A percentile compares a stretch with the other conserved stretches of the same genome.
These are phyloP conservation scores for Cyprinodon tularosa DNA, from an alignment of 2,113 vertebrate species.

Conservation along the genomic window DNA sequence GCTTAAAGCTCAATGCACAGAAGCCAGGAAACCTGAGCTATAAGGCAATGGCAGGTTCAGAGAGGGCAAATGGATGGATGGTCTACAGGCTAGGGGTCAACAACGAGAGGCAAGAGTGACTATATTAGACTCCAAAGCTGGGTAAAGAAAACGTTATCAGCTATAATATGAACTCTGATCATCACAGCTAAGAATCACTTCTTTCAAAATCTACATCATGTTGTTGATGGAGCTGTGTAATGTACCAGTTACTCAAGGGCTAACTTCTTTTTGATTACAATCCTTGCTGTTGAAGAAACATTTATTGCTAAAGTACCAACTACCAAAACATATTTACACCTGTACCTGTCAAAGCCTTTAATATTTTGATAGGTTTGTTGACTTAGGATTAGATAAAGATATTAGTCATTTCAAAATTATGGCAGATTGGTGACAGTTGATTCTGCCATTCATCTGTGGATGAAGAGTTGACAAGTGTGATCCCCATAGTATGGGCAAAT, in stretches of 20 bases:
- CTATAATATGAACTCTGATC: too few species aligned
- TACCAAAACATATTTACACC: too few species aligned
- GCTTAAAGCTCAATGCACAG: background rate
- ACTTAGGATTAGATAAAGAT: background rate
- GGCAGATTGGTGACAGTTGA: background rate
- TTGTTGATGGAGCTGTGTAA: too few species aligned
- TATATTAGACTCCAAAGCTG: background rate
- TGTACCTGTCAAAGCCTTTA: background rate
- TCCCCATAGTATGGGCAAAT: background rate
- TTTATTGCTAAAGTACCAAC: background rate
- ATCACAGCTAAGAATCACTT: background rate
- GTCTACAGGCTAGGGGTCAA: background rate
- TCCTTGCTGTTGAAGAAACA: background rate
- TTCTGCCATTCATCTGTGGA: background rate
- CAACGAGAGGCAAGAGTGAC: background rate
- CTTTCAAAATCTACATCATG: background rate
- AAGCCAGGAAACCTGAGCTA: conserved; percentile 7
- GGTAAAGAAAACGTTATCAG: background rate
- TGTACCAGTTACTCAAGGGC: too few species aligned
- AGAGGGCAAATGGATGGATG: background rate
- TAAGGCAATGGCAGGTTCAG: background rate
- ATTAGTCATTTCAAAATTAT: background rate
- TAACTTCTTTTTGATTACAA: background rate
- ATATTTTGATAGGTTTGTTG: background rate
- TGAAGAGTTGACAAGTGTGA: background rate